Evolutionary conservation across 2,888 invertebrate species (phyloP).

Genomic region (Chymomyza fuscimana): DNA sequence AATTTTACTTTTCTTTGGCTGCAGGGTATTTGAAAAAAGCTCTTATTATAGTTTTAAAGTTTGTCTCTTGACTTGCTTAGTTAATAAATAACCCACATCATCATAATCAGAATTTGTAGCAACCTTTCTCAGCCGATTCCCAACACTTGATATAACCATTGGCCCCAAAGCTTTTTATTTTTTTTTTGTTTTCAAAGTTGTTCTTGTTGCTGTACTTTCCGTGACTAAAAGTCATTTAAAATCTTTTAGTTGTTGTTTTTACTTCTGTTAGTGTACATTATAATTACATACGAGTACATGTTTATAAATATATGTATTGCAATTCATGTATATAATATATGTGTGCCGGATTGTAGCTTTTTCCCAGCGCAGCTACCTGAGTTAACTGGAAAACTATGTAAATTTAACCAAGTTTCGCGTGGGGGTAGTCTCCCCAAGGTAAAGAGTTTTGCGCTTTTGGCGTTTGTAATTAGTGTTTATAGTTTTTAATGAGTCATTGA

Average conservation of each 20-base stretch:
- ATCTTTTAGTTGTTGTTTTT: slow-evolving; percentile 46
- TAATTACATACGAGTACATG: background rate
- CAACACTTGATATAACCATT: background rate
- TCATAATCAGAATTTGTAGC: no score
- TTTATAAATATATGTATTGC: background rate
- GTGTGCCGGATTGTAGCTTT: background rate
- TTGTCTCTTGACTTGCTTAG: no score
- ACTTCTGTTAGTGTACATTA: slow-evolving; percentile 36
- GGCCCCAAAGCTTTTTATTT: background rate
- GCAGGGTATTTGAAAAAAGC: no score
- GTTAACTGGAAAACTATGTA: slow-evolving; percentile 5
- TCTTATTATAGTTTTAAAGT: no score
- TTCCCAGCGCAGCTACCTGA: background rate
- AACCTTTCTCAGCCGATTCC: background rate
- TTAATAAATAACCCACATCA: no score
- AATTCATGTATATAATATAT: background rate
- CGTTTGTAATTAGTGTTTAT: slow-evolving; percentile 1
- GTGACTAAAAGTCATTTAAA: slow-evolving; percentile 65
- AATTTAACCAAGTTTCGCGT: background rate
- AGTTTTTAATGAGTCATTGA: background rate
- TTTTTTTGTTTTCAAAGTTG: slow-evolving; percentile 14
- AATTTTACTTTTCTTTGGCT: no score
- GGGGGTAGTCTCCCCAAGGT: background rate
- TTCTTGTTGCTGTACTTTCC: slow-evolving; percentile 45
- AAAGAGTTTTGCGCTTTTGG: background rate